Evolutionary conservation across 2,797 vertebrate species (phyloP).

Genomic region (Orestias chungarensis): DNA sequence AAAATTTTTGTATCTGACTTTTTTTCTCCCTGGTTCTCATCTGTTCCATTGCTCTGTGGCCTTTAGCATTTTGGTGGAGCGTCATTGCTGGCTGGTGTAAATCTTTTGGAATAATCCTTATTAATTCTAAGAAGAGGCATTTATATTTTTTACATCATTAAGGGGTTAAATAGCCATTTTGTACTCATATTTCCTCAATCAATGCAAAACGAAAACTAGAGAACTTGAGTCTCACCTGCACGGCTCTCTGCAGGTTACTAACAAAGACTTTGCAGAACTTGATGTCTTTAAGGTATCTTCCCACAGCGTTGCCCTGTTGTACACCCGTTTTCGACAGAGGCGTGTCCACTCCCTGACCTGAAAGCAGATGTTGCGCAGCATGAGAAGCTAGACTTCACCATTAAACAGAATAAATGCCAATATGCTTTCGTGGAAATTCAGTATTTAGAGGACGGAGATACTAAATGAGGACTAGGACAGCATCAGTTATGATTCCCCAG

Average conservation of each 20-base stretch:
- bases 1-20: too few species aligned
- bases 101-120: too few species aligned
- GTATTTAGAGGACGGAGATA: not conserved
- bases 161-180: not conserved
- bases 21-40: too few species aligned
- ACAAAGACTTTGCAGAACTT: constrained; percentile 86
- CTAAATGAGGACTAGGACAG: too few species aligned
- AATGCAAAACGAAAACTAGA: not conserved
- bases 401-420: not conserved
- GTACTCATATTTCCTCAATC: not conserved
- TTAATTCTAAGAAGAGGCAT: too few species aligned
- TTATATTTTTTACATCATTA: not conserved
- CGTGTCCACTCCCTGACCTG: constrained; percentile 72
- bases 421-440: not conserved
- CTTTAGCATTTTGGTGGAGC: too few species aligned
- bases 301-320: constrained; percentile 87
- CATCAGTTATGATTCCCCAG: too few species aligned
- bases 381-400: not conserved
- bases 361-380: not conserved
- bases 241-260: constrained; percentile 90
- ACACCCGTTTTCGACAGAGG: constrained; percentile 77
- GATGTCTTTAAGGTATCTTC: constrained; percentile 83
- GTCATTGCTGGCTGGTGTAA: too few species aligned
- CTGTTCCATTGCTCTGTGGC: too few species aligned
- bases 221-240: constrained; percentile 80